Conservation (phyloP, 2,113 vertebrate species). For the Puffinus mauretanicus region DNA sequence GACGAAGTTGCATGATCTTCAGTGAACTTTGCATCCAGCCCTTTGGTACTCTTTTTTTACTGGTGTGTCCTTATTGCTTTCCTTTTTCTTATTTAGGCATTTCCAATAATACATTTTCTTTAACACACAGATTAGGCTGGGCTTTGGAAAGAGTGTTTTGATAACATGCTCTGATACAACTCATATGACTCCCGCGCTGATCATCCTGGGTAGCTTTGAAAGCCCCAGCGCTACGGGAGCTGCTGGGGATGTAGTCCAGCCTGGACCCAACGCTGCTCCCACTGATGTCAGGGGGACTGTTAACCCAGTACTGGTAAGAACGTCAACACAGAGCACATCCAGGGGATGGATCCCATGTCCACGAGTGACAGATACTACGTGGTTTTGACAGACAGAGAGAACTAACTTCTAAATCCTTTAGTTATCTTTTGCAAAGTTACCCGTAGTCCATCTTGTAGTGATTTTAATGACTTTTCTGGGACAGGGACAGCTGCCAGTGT, state of each 20-base stretch:
- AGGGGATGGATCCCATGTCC: background rate
- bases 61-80: accelerated
- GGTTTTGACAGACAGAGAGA: background rate
- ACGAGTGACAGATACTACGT: background rate
- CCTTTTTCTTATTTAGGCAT: background rate
- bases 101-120: background rate
- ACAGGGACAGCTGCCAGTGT: background rate
- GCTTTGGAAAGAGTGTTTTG: background rate
- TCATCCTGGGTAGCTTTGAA: background rate
- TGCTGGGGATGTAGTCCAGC: background rate
- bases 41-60: accelerated
- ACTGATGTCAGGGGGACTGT: accelerated
- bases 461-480: constrained; percentile 39
- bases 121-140: accelerated
- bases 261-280: background rate
- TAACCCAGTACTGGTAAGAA: background rate
- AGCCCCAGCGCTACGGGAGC: background rate
- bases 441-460: background rate
- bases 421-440: background rate
- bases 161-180: background rate
- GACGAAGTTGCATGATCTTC: accelerated
- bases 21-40: background rate
- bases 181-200: accelerated
- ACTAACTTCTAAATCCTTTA: background rate
- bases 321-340: background rate